Evolutionary conservation across 2,888 invertebrate genomes (phyloP), one percentile per base, ranked within the genome.

Genomic region (Druceiella hillmani): DNA sequence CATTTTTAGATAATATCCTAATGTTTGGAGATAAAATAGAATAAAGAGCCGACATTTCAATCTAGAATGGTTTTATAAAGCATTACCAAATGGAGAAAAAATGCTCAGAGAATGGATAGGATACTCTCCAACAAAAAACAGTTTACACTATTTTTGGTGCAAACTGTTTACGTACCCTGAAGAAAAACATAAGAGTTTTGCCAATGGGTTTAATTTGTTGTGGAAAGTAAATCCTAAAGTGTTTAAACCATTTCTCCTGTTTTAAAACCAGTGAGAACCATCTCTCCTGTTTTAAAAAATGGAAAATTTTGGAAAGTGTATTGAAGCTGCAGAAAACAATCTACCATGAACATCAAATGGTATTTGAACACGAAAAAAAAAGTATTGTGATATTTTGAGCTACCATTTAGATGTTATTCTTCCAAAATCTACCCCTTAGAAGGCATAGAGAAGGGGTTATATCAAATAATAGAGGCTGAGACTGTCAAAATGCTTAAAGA

Each of bases 21-120:
- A 20, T 6, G n/a, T 6, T n/a, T 7, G 22, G 22, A 7, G 22
- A 20, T 20, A 20, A 20, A 20, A 20, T 7, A 7, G n/a, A 20
- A 20, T 20, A 20, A 7, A 20, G 22, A 7, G 22, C 22, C 22
- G 22, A 20, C 22, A 20, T 20, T 10, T 4, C 10, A 14, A n/a
- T 34, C 15, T 14, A 29, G 30, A 11, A 22, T 14, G 26, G 34
- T 13, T 6, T 25, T 15, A 26, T 30, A 25, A 24, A 15, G 20
- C 17, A 25, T 24, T 13, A 34, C 25, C 24, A 25, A 33, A 33
- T 33, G 34, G 34, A 9, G 34, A 33, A 11, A 16, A 33, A 33
- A 12, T 33, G 20, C 9, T 35, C 11, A 35, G 35, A 15, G 11
- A 35, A 3, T 33, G 35, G 24, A 33, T 35, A 11, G 5, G 24